Evolutionary conservation across 2,888 invertebrate genomes (phyloP).

Genomic region (Drosophila kanekoi): DNA sequence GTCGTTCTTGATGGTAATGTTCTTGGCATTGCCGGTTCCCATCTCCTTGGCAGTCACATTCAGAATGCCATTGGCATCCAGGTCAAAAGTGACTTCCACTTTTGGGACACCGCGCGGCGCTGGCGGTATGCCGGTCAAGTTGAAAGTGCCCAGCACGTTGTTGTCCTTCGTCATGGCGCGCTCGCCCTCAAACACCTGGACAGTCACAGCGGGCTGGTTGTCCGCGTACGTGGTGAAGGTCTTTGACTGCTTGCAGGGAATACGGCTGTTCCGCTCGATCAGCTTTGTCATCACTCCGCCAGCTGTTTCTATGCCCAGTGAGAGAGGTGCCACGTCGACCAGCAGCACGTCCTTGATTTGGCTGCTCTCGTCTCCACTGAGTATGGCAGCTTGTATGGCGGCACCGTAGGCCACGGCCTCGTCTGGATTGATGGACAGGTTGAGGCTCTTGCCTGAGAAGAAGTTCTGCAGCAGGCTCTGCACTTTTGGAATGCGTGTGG

Average conservation of each 20-base stretch:
- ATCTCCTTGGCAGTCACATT: conserved; percentile 92
- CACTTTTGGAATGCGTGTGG: conserved; percentile 92
- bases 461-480: conserved; percentile 91
- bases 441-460: conserved; percentile 90
- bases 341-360: conserved; percentile 91
- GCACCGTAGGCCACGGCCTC: conserved; percentile 93
- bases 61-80: conserved; percentile 97
- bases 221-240: conserved; percentile 93
- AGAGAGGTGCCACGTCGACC: conserved; percentile 89
- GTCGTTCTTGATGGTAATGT: conserved; percentile 93
- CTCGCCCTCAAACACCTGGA: conserved; percentile 92
- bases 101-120: conserved; percentile 94
- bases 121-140: conserved; percentile 97
- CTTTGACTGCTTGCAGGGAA: conserved; percentile 90
- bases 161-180: conserved; percentile 97
- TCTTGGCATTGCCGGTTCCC: conserved; percentile 89
- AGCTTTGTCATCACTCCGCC: conserved; percentile 93
- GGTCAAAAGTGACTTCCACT: conserved; percentile 92
- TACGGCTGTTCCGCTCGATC: conserved; percentile 89
- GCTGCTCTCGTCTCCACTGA: conserved; percentile 88
- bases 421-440: conserved; percentile 92
- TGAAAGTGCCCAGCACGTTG: conserved; percentile 97
- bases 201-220: conserved; percentile 91
- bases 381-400: conserved; percentile 90
- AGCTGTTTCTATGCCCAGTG: conserved; percentile 91